Base-by-base conservation (phyloP, 2,888 invertebrate genomes). In the Phasia obesa region DNA sequence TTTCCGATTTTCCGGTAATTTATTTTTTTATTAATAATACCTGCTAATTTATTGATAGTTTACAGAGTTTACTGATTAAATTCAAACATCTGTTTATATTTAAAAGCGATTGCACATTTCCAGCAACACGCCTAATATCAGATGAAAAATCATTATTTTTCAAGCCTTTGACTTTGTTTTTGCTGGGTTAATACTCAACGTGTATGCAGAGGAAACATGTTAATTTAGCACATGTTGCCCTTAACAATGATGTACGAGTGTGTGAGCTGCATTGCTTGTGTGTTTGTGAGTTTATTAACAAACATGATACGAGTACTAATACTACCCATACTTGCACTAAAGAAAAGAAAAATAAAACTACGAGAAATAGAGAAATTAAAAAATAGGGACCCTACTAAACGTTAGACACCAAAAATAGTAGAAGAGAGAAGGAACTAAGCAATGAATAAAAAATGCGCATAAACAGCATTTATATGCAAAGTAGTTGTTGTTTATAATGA, bases 401-500 rank as follows among this genome's bases (percentile, higher is more conserved):
- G 51, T 51, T 42, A 31, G 42, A 53, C 19, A 44, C 53, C 15
- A 44, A 44, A 31, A 62, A 55, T 27, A 44, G 21, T 11, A 27
- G 1, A 44, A 53, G 5, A 25, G 23, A 0, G 25, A 38, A 17
- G 2, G 0, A 44, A 51, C 44, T 31, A 19, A 7, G 23, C 15
- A 44, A 25, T 38, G 38, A 75, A 57, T 25, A 51, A 62, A 64
- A 76, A 81, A 73, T 75, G 27, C 60, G 71, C 76, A 81, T 53
- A 53, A 71, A 60, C 71, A 81, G 62, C 76, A 77, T 62, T 71
- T 71, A 49, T 77, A 81, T 77, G 67, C 67, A 77, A 81, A 81
- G 76, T 76, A 60, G 53, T 71, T 70, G 67, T 13, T 75, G 59
- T 71, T 60, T 71, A 51, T 44, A 70, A 23, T 53, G 62, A 31